Conservation (phyloP, 2,113 vertebrate species). For the Apodemus sylvaticus region DNA sequence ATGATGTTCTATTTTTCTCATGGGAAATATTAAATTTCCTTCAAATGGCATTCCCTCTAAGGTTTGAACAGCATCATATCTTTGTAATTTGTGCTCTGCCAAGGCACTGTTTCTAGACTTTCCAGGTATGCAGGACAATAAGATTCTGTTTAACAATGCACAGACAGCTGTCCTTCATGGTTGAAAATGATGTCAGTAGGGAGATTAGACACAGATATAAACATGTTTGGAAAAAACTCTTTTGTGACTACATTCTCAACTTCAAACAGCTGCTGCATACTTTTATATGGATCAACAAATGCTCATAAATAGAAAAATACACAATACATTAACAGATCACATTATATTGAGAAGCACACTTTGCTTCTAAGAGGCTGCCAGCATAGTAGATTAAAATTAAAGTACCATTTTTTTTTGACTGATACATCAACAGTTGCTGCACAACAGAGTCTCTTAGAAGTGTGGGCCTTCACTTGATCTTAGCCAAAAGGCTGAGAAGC, state of each 20-base stretch:
- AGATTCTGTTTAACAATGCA: background rate
- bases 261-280: conserved; percentile 44
- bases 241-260: background rate
- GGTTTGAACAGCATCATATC: background rate
- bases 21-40: conserved; percentile 15
- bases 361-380: conserved; percentile 7
- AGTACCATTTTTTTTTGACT: background rate
- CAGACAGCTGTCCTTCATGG: conserved; percentile 17
- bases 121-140: background rate
- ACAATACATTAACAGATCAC: background rate
- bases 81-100: background rate
- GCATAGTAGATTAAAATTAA: background rate
- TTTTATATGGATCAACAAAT: conserved; percentile 32
- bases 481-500: too few relatives aligned
- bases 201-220: conserved; percentile 32
- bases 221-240: background rate
- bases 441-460: background rate
- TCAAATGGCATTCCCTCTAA: background rate
- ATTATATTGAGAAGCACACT: conserved; percentile 17
- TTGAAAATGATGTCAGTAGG: background rate
- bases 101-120: background rate
- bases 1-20: conserved; percentile 10
- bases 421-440: background rate
- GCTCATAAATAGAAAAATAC: conserved; percentile 41
- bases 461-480: too few relatives aligned